Conservation (phyloP, 2,797 vertebrate genomes). For the Hapalemur alaotrensis region DNA sequence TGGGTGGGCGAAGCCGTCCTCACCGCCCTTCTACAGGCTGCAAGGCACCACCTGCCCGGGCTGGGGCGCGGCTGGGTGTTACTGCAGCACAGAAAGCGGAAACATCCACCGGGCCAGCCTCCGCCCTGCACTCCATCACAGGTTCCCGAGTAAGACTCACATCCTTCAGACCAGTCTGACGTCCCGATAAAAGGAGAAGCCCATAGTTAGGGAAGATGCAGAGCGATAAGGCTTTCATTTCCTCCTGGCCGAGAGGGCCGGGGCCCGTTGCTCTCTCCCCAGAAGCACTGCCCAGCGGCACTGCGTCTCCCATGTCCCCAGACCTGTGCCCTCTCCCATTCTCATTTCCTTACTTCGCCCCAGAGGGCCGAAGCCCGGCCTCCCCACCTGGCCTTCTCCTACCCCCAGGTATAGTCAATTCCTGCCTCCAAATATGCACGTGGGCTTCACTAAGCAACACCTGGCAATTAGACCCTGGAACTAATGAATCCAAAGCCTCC, state of each 20-base stretch:
- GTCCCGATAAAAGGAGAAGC: not conserved
- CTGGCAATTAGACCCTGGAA: not conserved
- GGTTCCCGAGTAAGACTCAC: fast-evolving
- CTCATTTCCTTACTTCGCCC: not conserved
- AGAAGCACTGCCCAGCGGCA: fast-evolving
- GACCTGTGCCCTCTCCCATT: no score
- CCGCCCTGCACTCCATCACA: not conserved
- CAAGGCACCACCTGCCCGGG: not conserved
- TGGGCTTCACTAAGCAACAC: not conserved
- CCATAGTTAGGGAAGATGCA: fast-evolving
- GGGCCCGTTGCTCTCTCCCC: no score
- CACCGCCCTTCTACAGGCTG: not conserved
- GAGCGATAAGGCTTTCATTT: not conserved
- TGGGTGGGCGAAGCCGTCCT: not conserved
- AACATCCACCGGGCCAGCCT: not conserved
- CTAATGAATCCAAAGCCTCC: not conserved
- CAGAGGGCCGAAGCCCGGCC: not conserved
- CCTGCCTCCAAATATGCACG: not conserved
- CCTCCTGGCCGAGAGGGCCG: not conserved
- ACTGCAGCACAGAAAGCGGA: not conserved
- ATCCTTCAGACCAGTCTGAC: not conserved
- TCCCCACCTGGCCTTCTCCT: not conserved
- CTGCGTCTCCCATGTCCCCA: fast-evolving
- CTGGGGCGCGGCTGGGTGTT: not conserved
- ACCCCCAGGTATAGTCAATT: not conserved